A percentile compares a stretch with the other conserved stretches of the same genome.
Conservation (phyloP, 2,797 vertebrate species). For the Acrocephalus scirpaceus region DNA sequence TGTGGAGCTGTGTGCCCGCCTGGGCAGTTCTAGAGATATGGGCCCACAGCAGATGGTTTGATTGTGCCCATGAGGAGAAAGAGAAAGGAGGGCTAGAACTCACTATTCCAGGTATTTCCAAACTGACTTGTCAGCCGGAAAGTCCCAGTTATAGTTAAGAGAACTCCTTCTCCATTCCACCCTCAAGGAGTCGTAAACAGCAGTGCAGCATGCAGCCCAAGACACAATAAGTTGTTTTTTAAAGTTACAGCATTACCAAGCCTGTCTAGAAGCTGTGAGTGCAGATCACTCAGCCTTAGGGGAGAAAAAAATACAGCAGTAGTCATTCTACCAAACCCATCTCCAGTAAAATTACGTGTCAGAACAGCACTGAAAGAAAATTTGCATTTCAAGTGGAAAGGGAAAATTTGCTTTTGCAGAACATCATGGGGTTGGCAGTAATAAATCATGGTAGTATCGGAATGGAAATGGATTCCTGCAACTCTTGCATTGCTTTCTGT, state of each 20-base stretch:
- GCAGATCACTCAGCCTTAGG: not conserved
- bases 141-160: not conserved
- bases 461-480: not conserved
- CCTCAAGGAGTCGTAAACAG: rapidly evolving
- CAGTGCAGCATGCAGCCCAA: not conserved
- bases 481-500: not conserved
- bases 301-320: not conserved
- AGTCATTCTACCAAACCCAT: not conserved
- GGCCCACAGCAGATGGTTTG: not conserved
- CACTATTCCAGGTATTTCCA: not conserved
- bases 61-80: not conserved
- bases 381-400: not conserved
- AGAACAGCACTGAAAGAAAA: not conserved
- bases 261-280: not conserved
- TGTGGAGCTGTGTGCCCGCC: rapidly evolving
- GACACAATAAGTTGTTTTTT: not conserved
- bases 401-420: conserved; percentile 12
- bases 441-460: not conserved
- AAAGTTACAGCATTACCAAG: not conserved
- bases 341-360: not conserved
- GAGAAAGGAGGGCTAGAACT: not conserved
- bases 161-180: not conserved
- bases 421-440: not conserved
- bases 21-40: not conserved
- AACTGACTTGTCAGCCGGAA: not conserved